Evolutionary conservation across 2,888 invertebrate species (phyloP).

Genomic region (Athrips mouffetella): DNA sequence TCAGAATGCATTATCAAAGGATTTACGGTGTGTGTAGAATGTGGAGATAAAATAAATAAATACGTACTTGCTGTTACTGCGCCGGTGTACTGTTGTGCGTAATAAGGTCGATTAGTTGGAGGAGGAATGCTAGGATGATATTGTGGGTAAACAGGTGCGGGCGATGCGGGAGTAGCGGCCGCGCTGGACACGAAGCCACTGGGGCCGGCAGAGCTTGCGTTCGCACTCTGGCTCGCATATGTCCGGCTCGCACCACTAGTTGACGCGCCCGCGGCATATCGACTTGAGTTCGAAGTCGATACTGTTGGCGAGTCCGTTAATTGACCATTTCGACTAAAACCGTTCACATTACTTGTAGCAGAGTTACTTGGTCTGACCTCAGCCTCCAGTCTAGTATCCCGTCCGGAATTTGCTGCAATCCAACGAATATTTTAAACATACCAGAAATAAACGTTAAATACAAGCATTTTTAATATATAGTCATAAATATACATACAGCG

Average conservation of each 20-base stretch:
- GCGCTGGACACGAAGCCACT: neutral
- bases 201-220: neutral
- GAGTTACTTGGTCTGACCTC: neutral
- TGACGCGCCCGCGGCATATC: neutral
- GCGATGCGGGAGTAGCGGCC: neutral
- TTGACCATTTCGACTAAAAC: slow-evolving; percentile 10
- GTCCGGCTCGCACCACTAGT: neutral
- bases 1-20: too few species aligned
- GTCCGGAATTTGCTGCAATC: neutral
- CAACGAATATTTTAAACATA: neutral
- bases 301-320: neutral
- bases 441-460: too few species aligned
- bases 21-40: neutral
- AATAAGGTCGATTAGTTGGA: slow-evolving; percentile 27
- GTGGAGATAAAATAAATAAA: neutral
- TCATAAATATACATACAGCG: too few species aligned
- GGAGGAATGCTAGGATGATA: slow-evolving; percentile 30
- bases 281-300: neutral
- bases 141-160: slow-evolving; percentile 21
- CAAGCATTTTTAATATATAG: too few species aligned
- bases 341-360: neutral
- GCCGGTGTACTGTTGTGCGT: slow-evolving; percentile 21
- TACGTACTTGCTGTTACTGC: slow-evolving; percentile 27
- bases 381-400: neutral
- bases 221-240: neutral